These are phyloP conservation scores for Caenorhabditis macrosperma DNA, from an alignment of 2,888 invertebrate genomes.

Conservation along the genomic window DNA sequence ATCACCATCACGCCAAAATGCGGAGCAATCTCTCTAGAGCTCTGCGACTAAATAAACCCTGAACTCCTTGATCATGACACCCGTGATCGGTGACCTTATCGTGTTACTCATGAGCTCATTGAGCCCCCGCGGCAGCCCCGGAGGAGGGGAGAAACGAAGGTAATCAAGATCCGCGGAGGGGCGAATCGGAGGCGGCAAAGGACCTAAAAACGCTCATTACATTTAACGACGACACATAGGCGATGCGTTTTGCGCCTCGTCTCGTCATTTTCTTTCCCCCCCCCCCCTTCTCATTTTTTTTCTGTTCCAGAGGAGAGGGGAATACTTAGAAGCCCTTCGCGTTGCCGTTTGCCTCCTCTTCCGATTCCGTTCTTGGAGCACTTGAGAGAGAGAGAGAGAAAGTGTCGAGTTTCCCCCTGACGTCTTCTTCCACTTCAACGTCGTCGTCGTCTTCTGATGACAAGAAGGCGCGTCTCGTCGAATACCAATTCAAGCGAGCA, in stretches of 20 bases:
- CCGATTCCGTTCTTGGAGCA: no score
- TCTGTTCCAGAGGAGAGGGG: not conserved
- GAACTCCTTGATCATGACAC: not conserved
- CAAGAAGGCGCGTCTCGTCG: no score
- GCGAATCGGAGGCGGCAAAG: not conserved
- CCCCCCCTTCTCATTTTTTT: not conserved
- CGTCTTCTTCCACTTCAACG: no score
- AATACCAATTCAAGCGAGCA: constrained; percentile 34
- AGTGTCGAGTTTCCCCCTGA: constrained; percentile 1
- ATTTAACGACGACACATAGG: not conserved
- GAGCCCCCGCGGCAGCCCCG: no score
- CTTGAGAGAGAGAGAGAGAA: no score
- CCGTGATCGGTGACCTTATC: not conserved
- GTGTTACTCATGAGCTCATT: not conserved
- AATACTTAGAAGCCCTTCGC: constrained; percentile 5
- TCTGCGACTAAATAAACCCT: no score
- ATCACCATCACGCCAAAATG: no score
- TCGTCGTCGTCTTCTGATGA: no score
- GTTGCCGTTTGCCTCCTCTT: not conserved
- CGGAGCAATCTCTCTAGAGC: no score
- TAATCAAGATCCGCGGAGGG: constrained; percentile 5
- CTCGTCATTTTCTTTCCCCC: not conserved
- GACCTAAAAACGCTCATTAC: not conserved
- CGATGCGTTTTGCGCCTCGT: not conserved
- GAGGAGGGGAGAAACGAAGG: constrained; percentile 35